phyloP scores from a whole-genome alignment of 2,797 vertebrate genomes.

The Acestrorhynchus altus region DNA sequence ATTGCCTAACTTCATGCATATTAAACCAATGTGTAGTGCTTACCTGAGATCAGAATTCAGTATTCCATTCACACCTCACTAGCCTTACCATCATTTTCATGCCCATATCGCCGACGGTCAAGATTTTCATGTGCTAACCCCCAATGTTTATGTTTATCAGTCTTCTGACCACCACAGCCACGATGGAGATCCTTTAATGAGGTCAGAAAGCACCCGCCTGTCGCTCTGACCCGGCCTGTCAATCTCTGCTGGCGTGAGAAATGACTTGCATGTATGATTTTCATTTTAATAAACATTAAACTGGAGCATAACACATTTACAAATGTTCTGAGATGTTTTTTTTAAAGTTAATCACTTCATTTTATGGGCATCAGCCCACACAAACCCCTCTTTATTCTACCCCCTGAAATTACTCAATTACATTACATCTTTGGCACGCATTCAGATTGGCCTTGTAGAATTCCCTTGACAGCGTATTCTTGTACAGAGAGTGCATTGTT shows the following conservation, averaged over 20 bases:
- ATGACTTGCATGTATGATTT: background rate
- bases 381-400: background rate
- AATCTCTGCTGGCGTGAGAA: background rate
- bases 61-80: background rate
- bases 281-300: background rate
- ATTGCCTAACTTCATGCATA: background rate
- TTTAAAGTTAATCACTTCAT: background rate
- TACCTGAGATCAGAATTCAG: background rate
- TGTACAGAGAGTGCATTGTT: slow-evolving; percentile 1
- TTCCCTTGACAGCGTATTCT: background rate
- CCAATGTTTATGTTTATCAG: slow-evolving; percentile 33
- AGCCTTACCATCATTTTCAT: background rate
- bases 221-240: slow-evolving; percentile 1
- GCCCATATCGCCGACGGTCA: background rate
- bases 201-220: background rate
- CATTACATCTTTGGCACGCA: background rate
- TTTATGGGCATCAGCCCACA: background rate
- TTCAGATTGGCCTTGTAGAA: background rate
- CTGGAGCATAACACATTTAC: background rate
- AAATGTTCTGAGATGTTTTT: background rate
- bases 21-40: background rate
- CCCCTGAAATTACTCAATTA: background rate
- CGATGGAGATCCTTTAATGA: slow-evolving; percentile 20
- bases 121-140: background rate
- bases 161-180: slow-evolving; percentile 3